These are phyloP conservation scores for Orchesella cincta DNA, from an alignment of 1,140 invertebrate species.

Conservation along the genomic window DNA sequence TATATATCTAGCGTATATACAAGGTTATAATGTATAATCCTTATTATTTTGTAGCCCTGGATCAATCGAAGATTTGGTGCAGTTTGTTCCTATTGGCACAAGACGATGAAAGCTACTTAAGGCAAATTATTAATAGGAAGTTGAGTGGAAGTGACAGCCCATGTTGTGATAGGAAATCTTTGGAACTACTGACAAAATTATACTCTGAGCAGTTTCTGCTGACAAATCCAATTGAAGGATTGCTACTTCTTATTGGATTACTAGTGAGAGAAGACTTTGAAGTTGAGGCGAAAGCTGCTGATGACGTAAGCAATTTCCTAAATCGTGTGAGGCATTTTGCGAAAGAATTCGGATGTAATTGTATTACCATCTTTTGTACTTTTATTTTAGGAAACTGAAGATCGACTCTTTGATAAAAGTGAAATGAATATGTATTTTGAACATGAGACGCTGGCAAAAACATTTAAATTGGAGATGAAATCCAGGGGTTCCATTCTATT, in stretches of 20 bases:
- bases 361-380: background rate
- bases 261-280: conserved; percentile 44
- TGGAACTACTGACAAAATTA: conserved; percentile 33
- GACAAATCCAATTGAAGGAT: conserved; percentile 21
- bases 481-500: no score
- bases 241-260: conserved; percentile 36
- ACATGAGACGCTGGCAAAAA: conserved; percentile 52
- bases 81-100: conserved; percentile 37
- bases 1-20: no score
- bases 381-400: conserved; percentile 54
- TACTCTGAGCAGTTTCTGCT: background rate
- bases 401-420: conserved; percentile 60
- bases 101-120: conserved; percentile 45
- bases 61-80: conserved; percentile 43
- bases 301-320: conserved; percentile 39
- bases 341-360: background rate
- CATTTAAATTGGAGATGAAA: conserved; percentile 37
- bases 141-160: background rate
- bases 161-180: conserved; percentile 43
- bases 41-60: conserved; percentile 26
- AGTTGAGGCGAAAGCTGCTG: conserved; percentile 30
- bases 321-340: no score
- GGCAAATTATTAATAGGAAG: conserved; percentile 35
- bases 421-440: conserved; percentile 61
- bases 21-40: no score